phyloP scores from a whole-genome alignment of 2,888 invertebrate species.

The Harpalus rubripes region DNA sequence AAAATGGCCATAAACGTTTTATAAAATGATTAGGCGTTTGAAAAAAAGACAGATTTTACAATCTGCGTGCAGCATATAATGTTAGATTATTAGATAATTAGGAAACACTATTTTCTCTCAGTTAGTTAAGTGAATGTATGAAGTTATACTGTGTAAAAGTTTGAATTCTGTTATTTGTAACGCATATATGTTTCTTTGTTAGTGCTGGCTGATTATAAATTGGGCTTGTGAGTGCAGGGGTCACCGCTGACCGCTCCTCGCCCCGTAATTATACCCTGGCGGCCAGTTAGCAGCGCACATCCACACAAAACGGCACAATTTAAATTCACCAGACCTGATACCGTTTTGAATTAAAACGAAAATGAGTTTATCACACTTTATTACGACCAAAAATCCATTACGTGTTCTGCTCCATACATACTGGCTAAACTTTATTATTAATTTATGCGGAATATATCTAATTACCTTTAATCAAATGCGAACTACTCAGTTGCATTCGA shows the following conservation, averaged over 20 bases:
- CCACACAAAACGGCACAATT: conserved; percentile 41
- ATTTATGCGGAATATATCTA: conserved; percentile 43
- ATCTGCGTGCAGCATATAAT: too few relatives aligned
- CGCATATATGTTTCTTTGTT: conserved; percentile 48
- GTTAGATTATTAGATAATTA: too few relatives aligned
- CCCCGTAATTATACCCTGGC: conserved; percentile 51
- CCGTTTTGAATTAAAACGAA: conserved; percentile 50
- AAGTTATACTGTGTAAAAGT: background rate
- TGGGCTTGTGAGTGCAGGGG: conserved; percentile 37
- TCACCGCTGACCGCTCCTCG: conserved; percentile 45
- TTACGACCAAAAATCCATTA: conserved; percentile 56
- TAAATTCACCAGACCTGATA: conserved; percentile 50
- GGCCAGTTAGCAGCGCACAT: conserved; percentile 46
- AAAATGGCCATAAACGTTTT: too few relatives aligned
- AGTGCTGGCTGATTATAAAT: conserved; percentile 47
- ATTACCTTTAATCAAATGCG: conserved; percentile 21
- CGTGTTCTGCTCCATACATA: conserved; percentile 18
- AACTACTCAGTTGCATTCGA: background rate
- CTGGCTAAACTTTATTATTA: conserved; percentile 24
- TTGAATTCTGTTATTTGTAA: conserved; percentile 7
- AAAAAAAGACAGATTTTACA: too few relatives aligned
- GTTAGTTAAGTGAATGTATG: too few relatives aligned
- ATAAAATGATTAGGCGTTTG: too few relatives aligned
- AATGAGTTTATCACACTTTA: conserved; percentile 57
- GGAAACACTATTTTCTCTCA: too few relatives aligned